phyloP scores from a whole-genome alignment of 37 sponge, comb jelly and placozoan species.

The Beroe ovata region DNA sequence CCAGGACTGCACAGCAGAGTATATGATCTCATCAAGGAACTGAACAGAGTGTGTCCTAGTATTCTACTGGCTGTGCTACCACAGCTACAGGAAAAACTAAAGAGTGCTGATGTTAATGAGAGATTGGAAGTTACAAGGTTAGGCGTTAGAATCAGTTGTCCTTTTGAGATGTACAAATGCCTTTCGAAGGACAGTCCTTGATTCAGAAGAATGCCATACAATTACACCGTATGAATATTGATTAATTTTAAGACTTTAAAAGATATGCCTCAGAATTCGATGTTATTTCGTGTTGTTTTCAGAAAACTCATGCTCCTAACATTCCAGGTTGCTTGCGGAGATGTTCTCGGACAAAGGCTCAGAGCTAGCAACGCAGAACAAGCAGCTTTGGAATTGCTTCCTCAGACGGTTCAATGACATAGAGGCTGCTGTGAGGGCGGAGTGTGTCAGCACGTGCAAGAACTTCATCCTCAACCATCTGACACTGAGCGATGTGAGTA shows the following conservation, averaged over 20 bases:
- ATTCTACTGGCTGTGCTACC: constrained; percentile 84
- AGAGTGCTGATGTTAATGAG: constrained; percentile 77
- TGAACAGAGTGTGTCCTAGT: constrained; percentile 76
- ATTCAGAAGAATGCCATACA: too few relatives aligned
- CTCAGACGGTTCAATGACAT: constrained; percentile 81
- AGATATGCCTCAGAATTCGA: too few relatives aligned
- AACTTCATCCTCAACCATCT: constrained; percentile 78
- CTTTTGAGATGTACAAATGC: too few relatives aligned
- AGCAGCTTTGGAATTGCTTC: constrained; percentile 78
- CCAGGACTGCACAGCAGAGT: constrained; percentile 68
- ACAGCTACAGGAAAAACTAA: constrained; percentile 86
- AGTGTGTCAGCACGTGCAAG: constrained; percentile 74
- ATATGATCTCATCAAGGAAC: constrained; percentile 79
- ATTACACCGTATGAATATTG: too few relatives aligned
- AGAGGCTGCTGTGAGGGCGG: constrained; percentile 70
- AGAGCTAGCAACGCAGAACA: constrained; percentile 74
- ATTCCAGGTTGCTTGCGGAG: constrained; percentile 71
- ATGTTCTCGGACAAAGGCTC: constrained; percentile 82
- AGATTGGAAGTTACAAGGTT: constrained; percentile 73
- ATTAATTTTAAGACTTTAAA: too few relatives aligned
- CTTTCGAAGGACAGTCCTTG: too few relatives aligned
- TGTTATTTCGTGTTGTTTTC: too few relatives aligned
- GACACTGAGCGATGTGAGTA: constrained; percentile 67
- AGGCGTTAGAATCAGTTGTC: too few relatives aligned
- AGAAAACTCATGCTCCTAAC: too few relatives aligned